These are phyloP conservation scores for Serripes groenlandicus DNA, from an alignment of 2,888 invertebrate genomes.

Conservation along the genomic window DNA sequence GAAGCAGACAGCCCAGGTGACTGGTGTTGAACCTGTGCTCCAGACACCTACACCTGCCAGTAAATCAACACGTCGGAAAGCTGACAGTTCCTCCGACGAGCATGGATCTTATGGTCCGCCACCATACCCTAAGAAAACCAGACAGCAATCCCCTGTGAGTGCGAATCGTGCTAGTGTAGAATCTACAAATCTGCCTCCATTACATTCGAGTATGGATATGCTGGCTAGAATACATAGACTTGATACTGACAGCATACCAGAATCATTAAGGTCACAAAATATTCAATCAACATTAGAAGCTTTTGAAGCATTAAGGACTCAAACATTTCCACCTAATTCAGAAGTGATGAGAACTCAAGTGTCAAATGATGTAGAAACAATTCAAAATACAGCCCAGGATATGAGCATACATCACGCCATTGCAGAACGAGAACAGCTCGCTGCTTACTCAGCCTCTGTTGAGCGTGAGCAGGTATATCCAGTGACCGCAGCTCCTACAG, in stretches of 20 bases:
- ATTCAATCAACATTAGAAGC: constrained; percentile 65
- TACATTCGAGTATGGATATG: constrained; percentile 68
- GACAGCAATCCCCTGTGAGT: constrained; percentile 64
- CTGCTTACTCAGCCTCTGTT: constrained; percentile 50
- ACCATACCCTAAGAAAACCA: constrained; percentile 63
- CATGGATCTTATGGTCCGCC: constrained; percentile 55
- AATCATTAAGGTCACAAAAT: constrained; percentile 66
- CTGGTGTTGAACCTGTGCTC: constrained; percentile 28
- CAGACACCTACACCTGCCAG: constrained; percentile 15
- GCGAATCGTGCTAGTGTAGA: constrained; percentile 41
- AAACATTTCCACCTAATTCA: constrained; percentile 64
- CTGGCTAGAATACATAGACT: constrained; percentile 62
- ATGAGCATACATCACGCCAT: constrained; percentile 65
- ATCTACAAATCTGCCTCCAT: constrained; percentile 48
- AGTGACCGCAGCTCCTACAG: constrained; percentile 17
- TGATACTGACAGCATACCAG: constrained; percentile 64
- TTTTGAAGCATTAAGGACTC: constrained; percentile 66
- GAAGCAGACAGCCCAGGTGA: constrained; percentile 55
- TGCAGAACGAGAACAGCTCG: constrained; percentile 54
- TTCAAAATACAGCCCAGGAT: constrained; percentile 66
- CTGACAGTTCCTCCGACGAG: constrained; percentile 41
- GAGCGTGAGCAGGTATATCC: constrained; percentile 57
- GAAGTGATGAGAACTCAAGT: constrained; percentile 48
- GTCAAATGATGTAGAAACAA: constrained; percentile 51
- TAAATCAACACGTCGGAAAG: constrained; percentile 53